These are phyloP conservation scores for Papilio helenus DNA, from an alignment of 1,140 invertebrate genomes.

Conservation along the genomic window DNA sequence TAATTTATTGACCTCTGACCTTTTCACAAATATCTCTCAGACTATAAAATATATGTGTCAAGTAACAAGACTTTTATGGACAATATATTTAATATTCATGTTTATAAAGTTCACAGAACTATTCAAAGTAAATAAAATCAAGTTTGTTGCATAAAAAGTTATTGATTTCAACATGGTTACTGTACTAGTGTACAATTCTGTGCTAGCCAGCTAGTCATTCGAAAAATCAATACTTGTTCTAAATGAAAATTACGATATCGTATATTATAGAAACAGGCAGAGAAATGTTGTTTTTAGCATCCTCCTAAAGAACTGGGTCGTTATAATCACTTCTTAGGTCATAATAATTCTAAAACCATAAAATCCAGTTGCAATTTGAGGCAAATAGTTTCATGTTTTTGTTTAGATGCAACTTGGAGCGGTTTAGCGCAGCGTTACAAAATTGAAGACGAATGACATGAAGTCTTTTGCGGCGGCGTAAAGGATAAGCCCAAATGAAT, in stretches of 20 bases:
- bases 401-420: constrained; percentile 72
- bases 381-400: constrained; percentile 70
- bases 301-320: not conserved
- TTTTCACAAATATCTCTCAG: not conserved
- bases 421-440: constrained; percentile 63
- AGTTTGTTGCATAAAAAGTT: not conserved
- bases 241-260: constrained; percentile 54
- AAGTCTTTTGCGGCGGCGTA: constrained; percentile 82
- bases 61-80: not conserved
- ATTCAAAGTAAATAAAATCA: not conserved
- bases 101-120: not conserved
- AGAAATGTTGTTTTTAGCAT: not conserved
- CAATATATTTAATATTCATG: not conserved
- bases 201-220: constrained; percentile 54
- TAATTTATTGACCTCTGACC: constrained; percentile 29
- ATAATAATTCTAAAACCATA: constrained; percentile 33
- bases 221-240: constrained; percentile 78
- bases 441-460: constrained; percentile 78
- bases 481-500: constrained; percentile 83
- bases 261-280: constrained; percentile 41
- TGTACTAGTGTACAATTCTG: constrained; percentile 53
- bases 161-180: constrained; percentile 9
- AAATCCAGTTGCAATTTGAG: constrained; percentile 48
- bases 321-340: not conserved
- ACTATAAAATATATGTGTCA: not conserved